Evolutionary conservation across 2,113 vertebrate genomes (phyloP).

Genomic region (Dipodomys stephensi): DNA sequence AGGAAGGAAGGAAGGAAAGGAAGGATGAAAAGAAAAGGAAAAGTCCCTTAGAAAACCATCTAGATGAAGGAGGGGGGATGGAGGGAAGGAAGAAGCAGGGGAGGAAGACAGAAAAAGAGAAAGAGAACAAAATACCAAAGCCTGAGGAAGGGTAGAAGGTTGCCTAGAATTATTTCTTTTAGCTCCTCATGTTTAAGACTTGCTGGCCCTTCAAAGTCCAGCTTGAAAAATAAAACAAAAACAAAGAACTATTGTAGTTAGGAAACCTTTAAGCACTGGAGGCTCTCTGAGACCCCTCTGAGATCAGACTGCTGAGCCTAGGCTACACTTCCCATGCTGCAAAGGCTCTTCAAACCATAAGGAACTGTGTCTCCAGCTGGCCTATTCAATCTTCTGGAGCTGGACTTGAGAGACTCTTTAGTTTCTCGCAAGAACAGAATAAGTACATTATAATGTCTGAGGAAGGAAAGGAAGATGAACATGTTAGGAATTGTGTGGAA

Average conservation of each 20-base stretch:
- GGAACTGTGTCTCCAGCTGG: background rate
- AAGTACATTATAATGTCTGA: slow-evolving; percentile 20
- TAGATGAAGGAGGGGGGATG: background rate
- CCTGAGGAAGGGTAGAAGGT: background rate
- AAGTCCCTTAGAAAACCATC: background rate
- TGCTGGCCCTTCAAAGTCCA: background rate
- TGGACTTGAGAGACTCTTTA: background rate
- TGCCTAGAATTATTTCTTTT: background rate
- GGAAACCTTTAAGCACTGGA: background rate
- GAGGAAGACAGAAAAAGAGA: background rate
- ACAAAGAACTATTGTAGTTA: background rate
- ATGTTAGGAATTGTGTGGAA: background rate
- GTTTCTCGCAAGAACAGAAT: slow-evolving; percentile 5
- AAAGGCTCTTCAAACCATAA: slow-evolving; percentile 2
- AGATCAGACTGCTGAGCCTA: background rate
- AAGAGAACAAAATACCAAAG: background rate
- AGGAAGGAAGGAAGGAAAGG: no score
- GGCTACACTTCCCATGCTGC: background rate
- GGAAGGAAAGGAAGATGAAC: background rate
- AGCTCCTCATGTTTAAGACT: background rate
- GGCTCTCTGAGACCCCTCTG: background rate
- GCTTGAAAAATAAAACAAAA: no score
- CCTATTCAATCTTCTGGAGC: background rate
- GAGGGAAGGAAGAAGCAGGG: background rate
- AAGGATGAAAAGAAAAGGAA: background rate